These are phyloP conservation scores for Pseudorhombus dupliciocellatus DNA, from an alignment of 2,113 vertebrate genomes.

Conservation along the genomic window DNA sequence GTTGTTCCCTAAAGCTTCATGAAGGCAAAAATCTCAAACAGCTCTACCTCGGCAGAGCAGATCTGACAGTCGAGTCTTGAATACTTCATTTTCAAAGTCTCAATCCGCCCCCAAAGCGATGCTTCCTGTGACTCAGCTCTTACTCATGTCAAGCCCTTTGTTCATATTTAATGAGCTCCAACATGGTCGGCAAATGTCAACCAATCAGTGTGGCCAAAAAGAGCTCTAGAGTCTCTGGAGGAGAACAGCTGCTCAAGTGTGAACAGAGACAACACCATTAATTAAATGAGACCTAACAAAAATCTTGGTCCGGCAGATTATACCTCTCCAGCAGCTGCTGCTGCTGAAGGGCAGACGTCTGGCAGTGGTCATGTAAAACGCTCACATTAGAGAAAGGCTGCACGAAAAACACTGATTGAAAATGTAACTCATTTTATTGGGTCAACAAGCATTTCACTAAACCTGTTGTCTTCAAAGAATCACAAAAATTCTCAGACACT, in stretches of 20 bases:
- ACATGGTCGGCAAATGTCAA: constrained; percentile 56
- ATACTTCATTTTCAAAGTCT: constrained; percentile 22
- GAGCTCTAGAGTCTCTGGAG: constrained; percentile 5
- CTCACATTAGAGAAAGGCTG: neutral
- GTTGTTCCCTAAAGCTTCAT: neutral
- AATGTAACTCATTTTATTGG: constrained; percentile 67
- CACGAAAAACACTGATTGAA: constrained; percentile 10
- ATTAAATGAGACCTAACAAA: constrained; percentile 22
- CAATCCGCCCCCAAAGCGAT: constrained; percentile 40
- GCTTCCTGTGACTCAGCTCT: constrained; percentile 57
- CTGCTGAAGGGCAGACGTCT: constrained; percentile 5
- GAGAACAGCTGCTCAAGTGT: constrained; percentile 38
- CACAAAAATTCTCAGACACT: constrained; percentile 3
- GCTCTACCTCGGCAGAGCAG: constrained; percentile 1
- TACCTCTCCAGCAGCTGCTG: constrained; percentile 28
- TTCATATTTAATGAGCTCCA: constrained; percentile 59
- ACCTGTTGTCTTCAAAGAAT: neutral
- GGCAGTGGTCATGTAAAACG: neutral
- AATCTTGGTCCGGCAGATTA: constrained; percentile 1
- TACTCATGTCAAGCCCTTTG: constrained; percentile 51
- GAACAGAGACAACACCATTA: constrained; percentile 27
- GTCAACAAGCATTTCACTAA: constrained; percentile 32
- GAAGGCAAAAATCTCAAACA: too few relatives aligned
- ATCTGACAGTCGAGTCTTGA: constrained; percentile 16
- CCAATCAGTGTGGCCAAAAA: constrained; percentile 16